Evolutionary conservation across 2,797 vertebrate species (phyloP), one percentile per base, ranked within the genome.

Genomic region (Glossophaga mutica): DNA sequence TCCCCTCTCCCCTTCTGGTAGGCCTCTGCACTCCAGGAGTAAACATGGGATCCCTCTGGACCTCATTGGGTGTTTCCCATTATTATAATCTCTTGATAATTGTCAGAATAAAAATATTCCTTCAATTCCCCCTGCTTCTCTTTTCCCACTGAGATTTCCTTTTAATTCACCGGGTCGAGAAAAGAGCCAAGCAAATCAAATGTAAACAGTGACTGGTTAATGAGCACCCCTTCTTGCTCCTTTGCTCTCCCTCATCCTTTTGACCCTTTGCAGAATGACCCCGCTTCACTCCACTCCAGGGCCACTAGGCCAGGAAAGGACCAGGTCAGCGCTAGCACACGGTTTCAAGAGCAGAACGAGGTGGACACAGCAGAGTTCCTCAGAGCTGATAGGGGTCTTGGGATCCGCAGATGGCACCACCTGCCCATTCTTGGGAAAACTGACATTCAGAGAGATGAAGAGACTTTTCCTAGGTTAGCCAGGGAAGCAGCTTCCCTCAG

Each of bases 171-270:
- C 12, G n/a, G 44, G 6, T 44, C 79, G 88, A 42, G 46, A 21
- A 95, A 65, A 55, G 39, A 52, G 9, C 37, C n/a, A 77, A 37
- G 26, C 3, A 62, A 37, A 71, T 68, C 14, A 55, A 19, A 24
- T 10, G 44, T 62, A 57, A 96, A 73, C 3, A 37, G 37, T 7
- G 29, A 24, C n/a, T 21, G 26, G 15, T 39, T 8, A 44, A 16
- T 10, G 16, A 9, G 32, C 1, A 1, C 18, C 2, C 5, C 6
- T 15, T 1, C 4, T 8, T 84, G 29, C 22, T 4, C 22, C 55
- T 34, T 34, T 39, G 19, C 22, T 44, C 48, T 86, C 29, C 6
- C 37, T 44, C 14, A 12, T 22, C 1, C 11, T n/a, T 8, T 14
- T 22, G 32, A 2, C 29, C 44, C 44, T 82, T 62, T 44, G 42